These are phyloP conservation scores for Pseudomugil tenellus DNA, from an alignment of 2,797 vertebrate genomes.

Conservation along the genomic window DNA sequence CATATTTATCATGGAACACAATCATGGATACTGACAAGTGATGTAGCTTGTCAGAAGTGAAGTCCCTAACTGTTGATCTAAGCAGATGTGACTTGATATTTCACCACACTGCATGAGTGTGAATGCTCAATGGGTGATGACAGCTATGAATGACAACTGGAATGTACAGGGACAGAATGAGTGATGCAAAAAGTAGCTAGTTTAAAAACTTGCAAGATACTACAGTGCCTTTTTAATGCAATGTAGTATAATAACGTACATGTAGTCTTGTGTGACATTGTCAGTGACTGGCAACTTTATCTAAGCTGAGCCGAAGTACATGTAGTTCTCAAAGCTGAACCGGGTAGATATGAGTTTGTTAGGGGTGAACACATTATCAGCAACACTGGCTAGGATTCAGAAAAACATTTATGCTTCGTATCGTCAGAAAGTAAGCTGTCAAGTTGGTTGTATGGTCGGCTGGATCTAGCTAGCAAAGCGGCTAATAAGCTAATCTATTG, in stretches of 20 bases:
- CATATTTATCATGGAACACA: constrained; percentile 12
- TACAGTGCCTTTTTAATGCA: constrained; percentile 15
- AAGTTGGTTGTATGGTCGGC: constrained; percentile 59
- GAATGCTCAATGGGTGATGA: constrained; percentile 26
- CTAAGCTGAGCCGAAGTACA: constrained; percentile 43
- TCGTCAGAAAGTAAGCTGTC: constrained; percentile 48
- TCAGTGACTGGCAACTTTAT: constrained; percentile 56
- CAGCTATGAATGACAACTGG: constrained; percentile 20
- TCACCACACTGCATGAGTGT: constrained; percentile 4
- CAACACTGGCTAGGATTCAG: constrained; percentile 18
- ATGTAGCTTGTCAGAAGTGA: neutral
- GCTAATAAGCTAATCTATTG: constrained; percentile 63
- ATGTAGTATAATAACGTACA: constrained; percentile 2
- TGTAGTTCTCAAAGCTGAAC: constrained; percentile 50
- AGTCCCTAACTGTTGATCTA: constrained; percentile 17
- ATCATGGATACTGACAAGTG: neutral
- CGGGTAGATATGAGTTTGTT: constrained; percentile 48
- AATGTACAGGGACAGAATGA: neutral
- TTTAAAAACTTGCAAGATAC: constrained; percentile 24
- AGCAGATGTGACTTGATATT: constrained; percentile 27
- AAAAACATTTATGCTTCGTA: constrained; percentile 3
- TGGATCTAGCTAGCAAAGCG: constrained; percentile 56
- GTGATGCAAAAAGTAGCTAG: constrained; percentile 6
- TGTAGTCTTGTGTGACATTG: constrained; percentile 42
- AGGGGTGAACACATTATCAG: constrained; percentile 15